A percentile compares a stretch with the other conserved stretches of the same genome.
These are phyloP conservation scores for Todus mexicanus DNA, from an alignment of 2,797 vertebrate genomes.

Conservation along the genomic window DNA sequence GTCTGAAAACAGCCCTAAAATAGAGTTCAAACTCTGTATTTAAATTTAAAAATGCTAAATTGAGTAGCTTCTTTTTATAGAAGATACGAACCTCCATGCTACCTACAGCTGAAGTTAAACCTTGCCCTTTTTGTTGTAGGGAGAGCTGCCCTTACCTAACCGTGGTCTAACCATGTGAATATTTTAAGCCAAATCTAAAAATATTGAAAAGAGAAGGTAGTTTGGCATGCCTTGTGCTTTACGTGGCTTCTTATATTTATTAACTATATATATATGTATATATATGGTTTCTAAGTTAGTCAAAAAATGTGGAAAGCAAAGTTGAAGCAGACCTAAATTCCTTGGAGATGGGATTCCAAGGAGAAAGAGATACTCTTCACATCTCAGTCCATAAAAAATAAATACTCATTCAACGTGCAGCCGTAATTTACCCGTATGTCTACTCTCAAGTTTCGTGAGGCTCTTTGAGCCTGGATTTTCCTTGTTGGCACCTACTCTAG, in stretches of 20 bases:
- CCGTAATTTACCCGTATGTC: neutral
- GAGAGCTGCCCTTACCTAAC: conserved; percentile 10
- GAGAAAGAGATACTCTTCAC: neutral
- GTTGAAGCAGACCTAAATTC: neutral
- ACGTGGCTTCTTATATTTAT: conserved; percentile 31
- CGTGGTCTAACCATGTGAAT: neutral
- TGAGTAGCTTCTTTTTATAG: conserved; percentile 41
- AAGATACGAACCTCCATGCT: neutral
- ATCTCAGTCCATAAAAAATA: neutral
- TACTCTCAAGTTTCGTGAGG: neutral
- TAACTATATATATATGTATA: conserved; percentile 30
- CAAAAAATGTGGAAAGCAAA: conserved; percentile 39
- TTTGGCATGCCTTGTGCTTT: neutral
- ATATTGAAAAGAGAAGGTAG: neutral
- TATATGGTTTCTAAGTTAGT: conserved; percentile 14
- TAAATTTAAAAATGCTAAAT: conserved; percentile 36
- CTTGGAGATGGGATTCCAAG: neutral
- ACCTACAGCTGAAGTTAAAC: conserved; percentile 12
- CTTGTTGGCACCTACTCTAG: neutral
- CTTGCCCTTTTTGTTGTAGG: conserved; percentile 5
- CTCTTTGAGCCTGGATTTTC: neutral
- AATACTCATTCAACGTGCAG: neutral
- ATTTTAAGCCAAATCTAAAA: conserved; percentile 44
- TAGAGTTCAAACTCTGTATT: neutral
- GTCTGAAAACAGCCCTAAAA: conserved; percentile 27